These are phyloP conservation scores for Coboldia fuscipes DNA, from an alignment of 1,140 invertebrate species.

Conservation along the genomic window DNA sequence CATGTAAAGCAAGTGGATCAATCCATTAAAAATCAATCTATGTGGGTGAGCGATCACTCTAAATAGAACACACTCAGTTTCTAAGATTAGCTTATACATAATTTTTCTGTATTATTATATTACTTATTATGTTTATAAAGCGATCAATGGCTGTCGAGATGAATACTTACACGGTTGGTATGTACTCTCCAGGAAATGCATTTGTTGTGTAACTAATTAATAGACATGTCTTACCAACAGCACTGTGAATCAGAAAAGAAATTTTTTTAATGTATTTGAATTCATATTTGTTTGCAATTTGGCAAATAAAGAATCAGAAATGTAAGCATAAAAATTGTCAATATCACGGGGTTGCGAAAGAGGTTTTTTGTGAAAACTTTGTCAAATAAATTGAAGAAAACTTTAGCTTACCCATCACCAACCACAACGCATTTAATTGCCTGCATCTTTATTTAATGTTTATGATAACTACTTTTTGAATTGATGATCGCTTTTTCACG, in stretches of 20 bases:
- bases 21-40: no score
- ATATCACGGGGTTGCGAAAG: no score
- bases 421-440: slow-evolving; percentile 92
- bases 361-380: not conserved
- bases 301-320: not conserved
- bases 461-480: no score
- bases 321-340: not conserved
- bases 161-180: slow-evolving; percentile 68
- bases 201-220: slow-evolving; percentile 94
- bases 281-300: not conserved
- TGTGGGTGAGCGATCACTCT: no score
- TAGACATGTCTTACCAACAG: slow-evolving; percentile 92
- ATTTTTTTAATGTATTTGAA: not conserved
- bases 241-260: slow-evolving; percentile 35
- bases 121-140: no score
- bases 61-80: no score
- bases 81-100: no score
- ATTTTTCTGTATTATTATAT: no score
- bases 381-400: slow-evolving; percentile 11
- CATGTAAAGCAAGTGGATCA: no score
- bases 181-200: slow-evolving; percentile 90
- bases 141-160: no score
- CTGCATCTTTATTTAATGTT: slow-evolving; percentile 69
- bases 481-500: no score
- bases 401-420: slow-evolving; percentile 62